A percentile compares a stretch with the other conserved stretches of the same genome.
phyloP scores from a whole-genome alignment of 2,797 vertebrate genomes.

The Chaetodon trifasciatus region DNA sequence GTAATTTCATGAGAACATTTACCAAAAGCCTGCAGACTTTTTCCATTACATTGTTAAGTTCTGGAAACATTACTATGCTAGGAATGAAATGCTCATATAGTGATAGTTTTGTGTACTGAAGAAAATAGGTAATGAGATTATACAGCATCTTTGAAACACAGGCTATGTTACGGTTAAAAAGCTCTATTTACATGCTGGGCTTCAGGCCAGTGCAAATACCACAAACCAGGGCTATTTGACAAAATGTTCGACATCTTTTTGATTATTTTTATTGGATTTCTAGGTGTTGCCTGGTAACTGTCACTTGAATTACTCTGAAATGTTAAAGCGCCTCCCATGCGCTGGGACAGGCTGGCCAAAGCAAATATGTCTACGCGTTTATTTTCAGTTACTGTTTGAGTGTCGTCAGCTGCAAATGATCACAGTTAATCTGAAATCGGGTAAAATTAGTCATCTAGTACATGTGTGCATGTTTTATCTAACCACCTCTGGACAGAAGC shows the following conservation, averaged over 20 bases:
- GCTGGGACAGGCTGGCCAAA: slow-evolving; percentile 29
- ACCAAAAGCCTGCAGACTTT: slow-evolving; percentile 75
- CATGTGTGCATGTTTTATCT: slow-evolving; percentile 27
- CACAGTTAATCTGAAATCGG: slow-evolving; percentile 30
- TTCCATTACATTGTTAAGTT: slow-evolving; percentile 72
- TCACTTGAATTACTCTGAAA: slow-evolving; percentile 44
- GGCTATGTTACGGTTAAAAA: slow-evolving; percentile 7
- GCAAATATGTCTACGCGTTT: slow-evolving; percentile 46
- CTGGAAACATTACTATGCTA: slow-evolving; percentile 53
- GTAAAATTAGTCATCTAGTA: slow-evolving; percentile 48
- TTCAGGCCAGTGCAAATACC: slow-evolving; percentile 2
- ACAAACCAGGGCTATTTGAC: slow-evolving; percentile 31
- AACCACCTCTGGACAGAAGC: slow-evolving; percentile 38
- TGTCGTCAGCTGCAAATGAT: slow-evolving; percentile 14
- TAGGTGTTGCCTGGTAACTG: slow-evolving; percentile 55
- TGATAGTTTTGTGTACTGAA: slow-evolving; percentile 34
- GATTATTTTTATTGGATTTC: slow-evolving; percentile 56
- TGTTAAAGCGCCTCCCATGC: slow-evolving; percentile 19
- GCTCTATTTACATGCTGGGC: background rate
- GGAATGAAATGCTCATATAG: slow-evolving; percentile 45
- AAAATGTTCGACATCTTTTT: slow-evolving; percentile 40
- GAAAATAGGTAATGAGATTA: slow-evolving; percentile 55
- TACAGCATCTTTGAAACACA: slow-evolving; percentile 22
- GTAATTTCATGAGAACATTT: slow-evolving; percentile 62
- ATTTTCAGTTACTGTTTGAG: slow-evolving; percentile 52